Conservation (phyloP, 2,113 vertebrate species). For the Thinocorus orbignyianus region DNA sequence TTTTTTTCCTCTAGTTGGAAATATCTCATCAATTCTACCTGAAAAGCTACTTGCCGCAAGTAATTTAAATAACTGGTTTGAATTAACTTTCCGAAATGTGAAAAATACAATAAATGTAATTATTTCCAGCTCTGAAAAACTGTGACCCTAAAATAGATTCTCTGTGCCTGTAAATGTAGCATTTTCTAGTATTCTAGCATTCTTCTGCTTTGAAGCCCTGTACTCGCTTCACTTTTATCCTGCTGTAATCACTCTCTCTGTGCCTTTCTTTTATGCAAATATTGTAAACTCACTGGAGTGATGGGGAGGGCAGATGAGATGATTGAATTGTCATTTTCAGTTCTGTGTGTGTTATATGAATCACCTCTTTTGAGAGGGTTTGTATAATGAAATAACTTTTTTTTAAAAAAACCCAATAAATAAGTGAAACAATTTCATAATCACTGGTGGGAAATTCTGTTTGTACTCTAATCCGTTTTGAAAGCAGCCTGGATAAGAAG, state of each 20-base stretch:
- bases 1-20: not conserved
- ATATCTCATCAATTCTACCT: not conserved
- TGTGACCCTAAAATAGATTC: not conserved
- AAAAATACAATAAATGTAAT: not conserved
- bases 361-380: not conserved
- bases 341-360: not conserved
- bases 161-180: not conserved
- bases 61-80: not conserved
- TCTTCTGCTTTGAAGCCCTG: not conserved
- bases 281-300: not conserved
- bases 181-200: not conserved
- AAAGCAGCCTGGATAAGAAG: not conserved
- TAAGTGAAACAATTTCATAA: not conserved
- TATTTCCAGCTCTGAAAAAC: not conserved
- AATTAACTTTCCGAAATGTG: not conserved
- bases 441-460: not conserved
- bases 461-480: not conserved
- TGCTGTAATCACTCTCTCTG: not conserved
- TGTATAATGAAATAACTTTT: not conserved
- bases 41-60: not conserved
- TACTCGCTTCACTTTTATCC: not conserved
- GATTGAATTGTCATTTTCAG: not conserved
- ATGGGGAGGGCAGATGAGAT: not conserved
- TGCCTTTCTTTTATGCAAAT: not conserved
- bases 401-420: not conserved